Percentiles rank a stretch among this genome's conserved stretches.
phyloP scores from a whole-genome alignment of 37 sponge, comb jelly and placozoan genomes.

The Geodia barretti region DNA sequence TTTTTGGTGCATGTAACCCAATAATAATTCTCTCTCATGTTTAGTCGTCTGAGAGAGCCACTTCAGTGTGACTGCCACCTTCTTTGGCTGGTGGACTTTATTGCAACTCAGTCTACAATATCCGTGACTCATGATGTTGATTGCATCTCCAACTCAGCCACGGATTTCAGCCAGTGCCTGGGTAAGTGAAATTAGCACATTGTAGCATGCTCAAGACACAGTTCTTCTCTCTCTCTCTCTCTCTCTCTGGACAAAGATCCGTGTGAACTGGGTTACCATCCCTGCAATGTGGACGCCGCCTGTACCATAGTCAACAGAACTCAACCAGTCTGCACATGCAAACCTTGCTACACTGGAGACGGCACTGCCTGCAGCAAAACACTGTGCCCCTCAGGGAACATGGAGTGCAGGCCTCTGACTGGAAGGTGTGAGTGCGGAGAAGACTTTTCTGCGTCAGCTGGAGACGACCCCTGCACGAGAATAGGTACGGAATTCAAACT shows the following conservation, averaged over 20 bases:
- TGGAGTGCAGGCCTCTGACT: neutral
- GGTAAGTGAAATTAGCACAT: neutral
- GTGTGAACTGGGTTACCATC: constrained; percentile 28
- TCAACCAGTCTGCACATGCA: constrained; percentile 11
- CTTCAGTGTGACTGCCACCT: constrained; percentile 52
- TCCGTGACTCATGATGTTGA: neutral
- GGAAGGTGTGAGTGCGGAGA: neutral
- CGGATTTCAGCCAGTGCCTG: neutral
- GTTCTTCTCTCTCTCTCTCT: neutral
- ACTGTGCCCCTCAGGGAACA: too few relatives aligned
- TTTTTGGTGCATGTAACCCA: neutral
- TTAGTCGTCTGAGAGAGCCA: neutral
- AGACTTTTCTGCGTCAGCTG: neutral
- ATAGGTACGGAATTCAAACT: too few relatives aligned
- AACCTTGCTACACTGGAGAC: constrained; percentile 8
- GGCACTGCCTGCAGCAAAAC: constrained; percentile 1
- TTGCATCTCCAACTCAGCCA: constrained; percentile 1
- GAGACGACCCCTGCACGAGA: too few relatives aligned
- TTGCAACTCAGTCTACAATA: neutral
- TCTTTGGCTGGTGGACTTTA: constrained; percentile 48
- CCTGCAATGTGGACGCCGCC: constrained; percentile 27
- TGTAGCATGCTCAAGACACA: neutral
- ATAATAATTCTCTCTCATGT: neutral
- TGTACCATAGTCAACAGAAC: constrained; percentile 9
- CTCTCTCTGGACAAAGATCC: constrained; percentile 9